Base-by-base conservation (phyloP, 2,113 vertebrate genomes). In the Micronycteris hirsuta region DNA sequence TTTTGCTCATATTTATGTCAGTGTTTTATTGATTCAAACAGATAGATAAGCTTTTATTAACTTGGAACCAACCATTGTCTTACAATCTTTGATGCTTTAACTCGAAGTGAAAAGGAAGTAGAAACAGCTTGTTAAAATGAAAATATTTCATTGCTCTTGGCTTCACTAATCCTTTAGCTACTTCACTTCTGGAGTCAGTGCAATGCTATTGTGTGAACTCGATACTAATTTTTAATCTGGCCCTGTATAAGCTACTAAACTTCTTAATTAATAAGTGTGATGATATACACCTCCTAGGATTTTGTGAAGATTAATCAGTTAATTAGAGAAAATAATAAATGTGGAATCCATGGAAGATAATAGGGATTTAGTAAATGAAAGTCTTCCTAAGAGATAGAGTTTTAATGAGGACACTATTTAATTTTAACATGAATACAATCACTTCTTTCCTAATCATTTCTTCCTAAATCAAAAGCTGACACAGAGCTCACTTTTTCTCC, bases 241-340 rank as follows among this genome's bases (percentile, higher is more conserved):
- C 17, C 63, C 81, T 80, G 33, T 61, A 70, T 7, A 86, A 28
- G 54, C 81, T 61, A 70, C 78, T 83, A 82, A 93, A 43, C 54
- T 86, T 96, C 71, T 94, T 95, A 94, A 97, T 91, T 96, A 93
- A 94, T 73, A 92, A 58, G 74, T 94, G 45, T 95, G 89, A 96
- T 95, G 45, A 65, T 89, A 54, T 86, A 49, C 45, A 65, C 33
- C 85, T 92, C 43, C 17, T 68, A 83, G 77, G 61, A 63, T 83
- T 95, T 93, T 93, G 86, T 84, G 38, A 94, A 93, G 84, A 95
- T 95, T 70, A 94, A 45, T 47, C 63, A 70, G 54, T 93, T 97
- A 93, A 95, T 89, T 93, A 86, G 77, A 96, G 41, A 33, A 96
- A 93, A 94, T 95, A 94, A 95, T 86, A 52, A 96, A 78, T 58